Percentiles rank a stretch among this genome's conserved stretches.
These are phyloP conservation scores for Corythornis leucogaster DNA, from an alignment of 2,797 vertebrate species.

Conservation along the genomic window DNA sequence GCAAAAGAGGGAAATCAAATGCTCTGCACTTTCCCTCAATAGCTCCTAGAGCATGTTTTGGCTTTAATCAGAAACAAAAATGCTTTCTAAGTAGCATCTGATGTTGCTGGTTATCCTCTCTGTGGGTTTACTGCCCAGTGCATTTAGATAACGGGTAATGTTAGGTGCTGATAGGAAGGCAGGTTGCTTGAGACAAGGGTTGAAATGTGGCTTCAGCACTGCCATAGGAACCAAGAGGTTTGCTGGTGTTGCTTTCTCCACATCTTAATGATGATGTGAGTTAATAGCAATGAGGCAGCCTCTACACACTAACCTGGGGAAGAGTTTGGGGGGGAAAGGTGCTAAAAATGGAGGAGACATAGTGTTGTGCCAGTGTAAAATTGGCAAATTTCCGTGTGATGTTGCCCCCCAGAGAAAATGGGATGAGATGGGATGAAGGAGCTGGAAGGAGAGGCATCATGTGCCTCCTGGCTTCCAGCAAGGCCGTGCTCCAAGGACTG, in stretches of 20 bases:
- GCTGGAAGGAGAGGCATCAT: not conserved
- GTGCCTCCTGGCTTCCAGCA: not conserved
- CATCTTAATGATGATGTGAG: not conserved
- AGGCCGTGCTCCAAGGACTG: not conserved
- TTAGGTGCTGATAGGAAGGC: not conserved
- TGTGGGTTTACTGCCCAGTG: not conserved
- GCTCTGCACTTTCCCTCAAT: constrained; percentile 27
- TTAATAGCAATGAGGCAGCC: not conserved
- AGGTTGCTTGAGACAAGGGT: not conserved
- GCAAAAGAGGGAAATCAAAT: constrained; percentile 46
- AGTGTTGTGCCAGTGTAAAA: not conserved
- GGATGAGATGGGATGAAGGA: not conserved
- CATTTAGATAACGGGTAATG: not conserved
- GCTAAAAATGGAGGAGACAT: not conserved
- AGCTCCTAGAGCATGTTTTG: not conserved
- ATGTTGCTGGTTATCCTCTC: not conserved
- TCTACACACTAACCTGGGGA: rapidly evolving
- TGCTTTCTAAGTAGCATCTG: constrained; percentile 20
- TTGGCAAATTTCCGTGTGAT: rapidly evolving
- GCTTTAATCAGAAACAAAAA: constrained; percentile 31
- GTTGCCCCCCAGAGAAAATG: rapidly evolving
- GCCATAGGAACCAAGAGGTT: not conserved
- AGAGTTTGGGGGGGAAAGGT: rapidly evolving
- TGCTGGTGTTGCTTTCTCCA: not conserved
- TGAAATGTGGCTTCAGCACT: not conserved